Base-by-base conservation (phyloP, 2,888 invertebrate species). In the Oscheius sp. region DNA sequence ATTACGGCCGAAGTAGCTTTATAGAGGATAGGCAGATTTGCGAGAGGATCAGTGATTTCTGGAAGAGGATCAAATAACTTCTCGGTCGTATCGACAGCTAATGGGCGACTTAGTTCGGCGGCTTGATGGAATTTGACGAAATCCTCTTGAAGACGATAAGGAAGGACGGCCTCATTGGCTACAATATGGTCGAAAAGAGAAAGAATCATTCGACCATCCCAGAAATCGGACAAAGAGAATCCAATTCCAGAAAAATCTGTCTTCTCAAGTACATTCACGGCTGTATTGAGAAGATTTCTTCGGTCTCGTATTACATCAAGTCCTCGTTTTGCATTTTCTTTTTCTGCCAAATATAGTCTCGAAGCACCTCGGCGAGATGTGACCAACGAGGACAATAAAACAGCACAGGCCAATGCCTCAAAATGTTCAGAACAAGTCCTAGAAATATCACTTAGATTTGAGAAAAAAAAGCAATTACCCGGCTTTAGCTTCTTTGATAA, bases 171-270 rank as follows among this genome's bases (percentile, higher is more conserved):
- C 27, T 76, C 75, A 34, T 78, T 78, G 50, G 74, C 73, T 2
- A 45, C 34, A 17, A 81, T 71, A 52, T 73, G 71, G 39, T 81
- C 81, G 39, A 76, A 83, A 29, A 85, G 75, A 3, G 75, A 69
- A 48, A 79, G 70, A 17, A 85, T 74, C 79, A 86, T 79, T 12
- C 84, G 76, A 2, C 85, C 85, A 63, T 85, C 85, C 84, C 85
- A 86, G 37, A 86, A 55, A 65, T 85, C 85, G 8, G 65, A 69
- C 37, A 64, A 31, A 5, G 64, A 50, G 23, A 34, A 64, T 20
- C 33, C 37, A 12, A 48, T 25, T 4, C 50, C 52, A 46, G 65
- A 63, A 29, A 66, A 73, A 55, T 75, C 69, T 12, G 73, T 63
- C 58, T 75, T 76, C 48, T 80, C 78, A 0, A 80, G 70, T 25